Base-by-base conservation (phyloP, 1,140 invertebrate genomes). In the Conus ventricosus region DNA sequence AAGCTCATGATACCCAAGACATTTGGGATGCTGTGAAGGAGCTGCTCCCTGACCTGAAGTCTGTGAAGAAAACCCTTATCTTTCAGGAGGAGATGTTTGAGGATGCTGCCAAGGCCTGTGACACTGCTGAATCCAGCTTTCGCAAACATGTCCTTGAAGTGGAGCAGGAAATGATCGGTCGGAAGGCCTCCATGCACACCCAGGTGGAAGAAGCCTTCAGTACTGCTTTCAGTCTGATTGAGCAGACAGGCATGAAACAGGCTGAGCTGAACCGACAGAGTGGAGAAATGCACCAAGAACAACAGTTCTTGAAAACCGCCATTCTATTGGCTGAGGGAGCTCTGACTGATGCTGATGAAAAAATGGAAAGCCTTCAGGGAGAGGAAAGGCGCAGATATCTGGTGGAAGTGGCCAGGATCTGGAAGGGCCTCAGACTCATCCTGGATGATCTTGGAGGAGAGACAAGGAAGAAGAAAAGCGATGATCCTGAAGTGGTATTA, bases 121-220 rank as follows among this genome's bases (percentile, higher is more conserved):
- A 55, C 67, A 57, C n/a, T 10, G 85, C 85, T 23, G 85, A 57
- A 27, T 23, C 39, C 25, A 39, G 27, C 25, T 87, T 87, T 54
- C n/a, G 54, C 6, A 5, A 25, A 27, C 85, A 87, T 53, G 55
- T 87, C 51, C n/a, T 23, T 5, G 25, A 55, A 27, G 53, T 80
- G 51, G 39, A 87, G 75, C 67, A 80, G 51, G 71, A 76, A 57
- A 87, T 87, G 85, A 55, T 87, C 11, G 53, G 15, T 13, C 76
- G 85, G 15, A 87, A 87, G 54, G 85, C 53, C 5, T 23, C 11
- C 4, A 67, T 87, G n/a, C 85, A 87, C 51, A 87, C 75, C 10
- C 54, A 78, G 54, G 75, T 87, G 39, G 85, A 87, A 57, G 53
- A 57, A n/a, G 85, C 85, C n/a, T 87, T 87, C 25, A 78, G n/a